Evolutionary conservation across 2,888 invertebrate genomes (phyloP).

Genomic region (Limnephilus lunatus): DNA sequence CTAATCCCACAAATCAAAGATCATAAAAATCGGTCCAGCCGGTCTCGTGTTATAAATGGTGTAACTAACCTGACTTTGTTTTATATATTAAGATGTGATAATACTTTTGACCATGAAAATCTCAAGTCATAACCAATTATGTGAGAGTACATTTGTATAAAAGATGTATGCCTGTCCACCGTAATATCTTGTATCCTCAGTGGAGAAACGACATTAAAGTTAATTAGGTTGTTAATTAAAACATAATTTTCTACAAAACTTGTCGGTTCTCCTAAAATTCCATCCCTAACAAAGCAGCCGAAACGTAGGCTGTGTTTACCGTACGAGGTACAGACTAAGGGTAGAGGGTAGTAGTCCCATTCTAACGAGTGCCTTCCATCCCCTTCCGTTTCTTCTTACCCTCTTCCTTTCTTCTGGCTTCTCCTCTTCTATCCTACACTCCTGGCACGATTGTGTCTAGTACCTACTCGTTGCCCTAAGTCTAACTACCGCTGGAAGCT

Average conservation of each 20-base stretch:
- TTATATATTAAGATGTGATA: no score
- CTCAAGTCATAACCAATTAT: no score
- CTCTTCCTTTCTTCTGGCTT: background rate
- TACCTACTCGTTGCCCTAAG: background rate
- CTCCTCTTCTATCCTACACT: background rate
- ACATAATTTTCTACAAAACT: background rate
- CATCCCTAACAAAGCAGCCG: background rate
- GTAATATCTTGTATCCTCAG: no score
- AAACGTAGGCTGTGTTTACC: background rate
- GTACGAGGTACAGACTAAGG: background rate
- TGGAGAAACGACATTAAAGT: background rate
- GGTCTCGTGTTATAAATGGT: no score
- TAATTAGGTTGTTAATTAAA: background rate
- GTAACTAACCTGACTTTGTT: no score
- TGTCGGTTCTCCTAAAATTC: background rate
- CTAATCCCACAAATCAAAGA: no score
- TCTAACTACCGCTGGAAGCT: background rate
- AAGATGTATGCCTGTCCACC: no score
- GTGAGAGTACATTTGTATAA: no score
- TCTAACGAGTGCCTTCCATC: conserved; percentile 5
- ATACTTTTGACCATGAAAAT: no score
- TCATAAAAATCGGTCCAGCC: no score
- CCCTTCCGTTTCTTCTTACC: background rate
- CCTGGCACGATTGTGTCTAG: conserved; percentile 20
- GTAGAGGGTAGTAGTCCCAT: background rate